Percentiles rank a stretch among this genome's conserved stretches.
phyloP scores from a whole-genome alignment of 2,113 vertebrate species.

The Catharus bicknelli region DNA sequence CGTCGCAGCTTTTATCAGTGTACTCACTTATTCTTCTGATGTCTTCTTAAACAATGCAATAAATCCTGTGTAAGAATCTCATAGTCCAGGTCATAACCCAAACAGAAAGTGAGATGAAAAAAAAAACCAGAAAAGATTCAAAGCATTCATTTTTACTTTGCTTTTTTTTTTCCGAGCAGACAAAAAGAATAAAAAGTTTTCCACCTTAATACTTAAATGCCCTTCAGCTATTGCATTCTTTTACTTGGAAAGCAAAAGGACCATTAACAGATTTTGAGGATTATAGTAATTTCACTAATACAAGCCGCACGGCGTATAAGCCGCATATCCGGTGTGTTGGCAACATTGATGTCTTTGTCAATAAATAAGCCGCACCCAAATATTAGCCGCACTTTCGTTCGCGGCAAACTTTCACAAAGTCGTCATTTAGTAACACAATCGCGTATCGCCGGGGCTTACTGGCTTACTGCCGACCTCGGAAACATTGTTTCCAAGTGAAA shows the following conservation, averaged over 20 bases:
- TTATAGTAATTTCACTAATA: background rate
- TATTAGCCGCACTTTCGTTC: too few species aligned
- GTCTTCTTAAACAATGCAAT: background rate
- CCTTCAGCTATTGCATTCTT: background rate
- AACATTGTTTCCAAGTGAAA: too few species aligned
- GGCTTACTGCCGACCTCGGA: too few species aligned
- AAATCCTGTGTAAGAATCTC: background rate
- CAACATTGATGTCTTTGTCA: too few species aligned
- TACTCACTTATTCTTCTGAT: constrained; percentile 5
- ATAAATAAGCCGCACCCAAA: too few species aligned
- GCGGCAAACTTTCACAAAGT: too few species aligned
- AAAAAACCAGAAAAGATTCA: background rate
- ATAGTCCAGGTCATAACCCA: background rate
- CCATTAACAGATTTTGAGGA: background rate
- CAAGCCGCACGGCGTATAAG: too few species aligned
- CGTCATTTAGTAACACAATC: too few species aligned
- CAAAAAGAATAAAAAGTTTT: background rate
- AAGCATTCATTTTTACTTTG: background rate
- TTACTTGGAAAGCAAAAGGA: background rate
- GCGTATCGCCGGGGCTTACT: too few species aligned
- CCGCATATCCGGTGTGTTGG: too few species aligned
- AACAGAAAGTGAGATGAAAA: background rate
- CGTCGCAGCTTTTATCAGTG: background rate
- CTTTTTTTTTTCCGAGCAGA: background rate
- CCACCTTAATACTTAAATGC: background rate